These are phyloP conservation scores for Agrochola circellaris DNA, from an alignment of 2,888 invertebrate species.

Conservation along the genomic window DNA sequence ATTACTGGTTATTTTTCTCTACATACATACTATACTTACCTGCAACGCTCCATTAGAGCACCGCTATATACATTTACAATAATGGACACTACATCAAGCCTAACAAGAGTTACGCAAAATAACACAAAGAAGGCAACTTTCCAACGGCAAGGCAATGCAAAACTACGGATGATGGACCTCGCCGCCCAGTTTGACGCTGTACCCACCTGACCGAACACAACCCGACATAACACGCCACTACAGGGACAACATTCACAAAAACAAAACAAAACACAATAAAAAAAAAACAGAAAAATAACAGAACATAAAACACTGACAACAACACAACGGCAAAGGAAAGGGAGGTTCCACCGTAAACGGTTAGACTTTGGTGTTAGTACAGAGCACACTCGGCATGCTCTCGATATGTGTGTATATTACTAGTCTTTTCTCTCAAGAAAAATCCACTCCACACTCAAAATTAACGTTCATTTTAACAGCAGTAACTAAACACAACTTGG, in stretches of 20 bases:
- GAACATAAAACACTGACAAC: conserved; percentile 81
- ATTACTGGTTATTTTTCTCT: conserved; percentile 73
- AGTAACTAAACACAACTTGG: conserved; percentile 86
- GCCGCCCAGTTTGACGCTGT: conserved; percentile 84
- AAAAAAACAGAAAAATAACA: conserved; percentile 74
- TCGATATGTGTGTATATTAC: conserved; percentile 74
- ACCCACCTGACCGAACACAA: conserved; percentile 84
- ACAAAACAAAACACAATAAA: conserved; percentile 75
- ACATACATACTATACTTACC: conserved; percentile 83
- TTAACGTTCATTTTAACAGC: conserved; percentile 79
- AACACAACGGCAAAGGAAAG: conserved; percentile 88
- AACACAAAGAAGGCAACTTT: conserved; percentile 85
- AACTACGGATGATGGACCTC: conserved; percentile 77
- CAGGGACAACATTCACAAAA: conserved; percentile 86
- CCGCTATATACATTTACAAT: conserved; percentile 82
- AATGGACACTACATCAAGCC: conserved; percentile 88
- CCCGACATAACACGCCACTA: conserved; percentile 81
- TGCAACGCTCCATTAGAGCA: conserved; percentile 69
- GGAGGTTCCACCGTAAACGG: conserved; percentile 81
- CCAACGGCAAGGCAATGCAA: conserved; percentile 84
- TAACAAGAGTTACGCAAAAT: conserved; percentile 86
- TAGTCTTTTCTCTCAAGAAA: conserved; percentile 75
- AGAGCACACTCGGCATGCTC: conserved; percentile 87
- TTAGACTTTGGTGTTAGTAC: conserved; percentile 80
- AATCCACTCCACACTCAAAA: conserved; percentile 90